These are phyloP conservation scores for Polydrusus tereticollis DNA, from an alignment of 2,888 invertebrate genomes.

Conservation along the genomic window DNA sequence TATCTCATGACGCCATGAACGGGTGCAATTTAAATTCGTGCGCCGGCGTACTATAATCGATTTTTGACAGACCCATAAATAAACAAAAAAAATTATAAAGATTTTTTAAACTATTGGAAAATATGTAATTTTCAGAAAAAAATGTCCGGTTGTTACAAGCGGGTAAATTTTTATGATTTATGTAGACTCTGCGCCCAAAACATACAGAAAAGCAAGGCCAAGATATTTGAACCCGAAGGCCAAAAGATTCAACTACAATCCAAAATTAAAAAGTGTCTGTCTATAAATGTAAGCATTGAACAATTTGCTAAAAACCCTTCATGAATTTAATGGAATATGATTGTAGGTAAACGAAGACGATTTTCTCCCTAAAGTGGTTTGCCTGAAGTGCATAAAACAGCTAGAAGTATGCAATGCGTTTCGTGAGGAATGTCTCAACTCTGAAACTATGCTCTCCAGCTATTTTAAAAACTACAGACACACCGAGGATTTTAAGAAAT, in stretches of 20 bases:
- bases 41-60: neutral
- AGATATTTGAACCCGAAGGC: constrained; percentile 77
- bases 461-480: constrained; percentile 74
- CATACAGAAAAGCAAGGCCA: constrained; percentile 75
- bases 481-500: constrained; percentile 74
- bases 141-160: constrained; percentile 77
- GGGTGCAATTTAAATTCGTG: no score
- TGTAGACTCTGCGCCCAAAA: constrained; percentile 79
- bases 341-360: constrained; percentile 76
- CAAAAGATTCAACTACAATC: constrained; percentile 74
- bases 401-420: constrained; percentile 75
- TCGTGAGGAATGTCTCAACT: constrained; percentile 74
- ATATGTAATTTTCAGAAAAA: constrained; percentile 29
- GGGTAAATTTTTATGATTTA: constrained; percentile 79
- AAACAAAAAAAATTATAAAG: constrained; percentile 32
- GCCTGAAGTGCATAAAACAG: constrained; percentile 74
- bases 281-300: constrained; percentile 70
- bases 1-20: no score
- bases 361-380: constrained; percentile 78
- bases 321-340: neutral
- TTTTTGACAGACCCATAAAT: constrained; percentile 27
- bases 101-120: constrained; percentile 6
- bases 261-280: constrained; percentile 76
- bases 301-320: neutral
- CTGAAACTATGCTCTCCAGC: constrained; percentile 77